Conservation (phyloP, 2,888 invertebrate genomes). For the Euphydryas editha region DNA sequence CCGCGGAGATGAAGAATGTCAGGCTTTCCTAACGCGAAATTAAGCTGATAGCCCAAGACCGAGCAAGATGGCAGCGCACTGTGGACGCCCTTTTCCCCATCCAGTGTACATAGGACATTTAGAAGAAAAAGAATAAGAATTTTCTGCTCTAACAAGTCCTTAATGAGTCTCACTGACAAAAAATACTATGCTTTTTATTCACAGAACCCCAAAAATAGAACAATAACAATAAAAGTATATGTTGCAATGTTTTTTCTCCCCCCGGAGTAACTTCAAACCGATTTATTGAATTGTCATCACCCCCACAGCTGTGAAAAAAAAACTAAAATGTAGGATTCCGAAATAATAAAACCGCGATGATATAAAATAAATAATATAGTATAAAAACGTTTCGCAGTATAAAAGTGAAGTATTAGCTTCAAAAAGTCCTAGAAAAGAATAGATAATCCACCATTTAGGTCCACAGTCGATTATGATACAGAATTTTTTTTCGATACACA, state of each 20-base stretch:
- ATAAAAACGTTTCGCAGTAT: not conserved
- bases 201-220: constrained; percentile 23
- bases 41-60: no score
- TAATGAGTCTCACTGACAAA: not conserved
- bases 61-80: no score
- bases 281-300: constrained; percentile 29
- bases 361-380: not conserved
- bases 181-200: not conserved
- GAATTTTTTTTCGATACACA: no score
- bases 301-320: constrained; percentile 16
- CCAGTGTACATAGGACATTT: no score
- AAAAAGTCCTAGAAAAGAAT: no score
- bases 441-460: no score
- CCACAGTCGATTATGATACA: no score
- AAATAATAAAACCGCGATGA: constrained; percentile 1
- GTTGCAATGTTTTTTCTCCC: constrained; percentile 12
- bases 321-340: constrained; percentile 5
- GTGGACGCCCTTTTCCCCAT: no score
- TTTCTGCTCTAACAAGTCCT: no score
- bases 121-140: no score
- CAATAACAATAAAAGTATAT: constrained; percentile 24
- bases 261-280: constrained; percentile 20
- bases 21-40: no score
- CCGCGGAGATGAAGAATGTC: no score
- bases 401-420: not conserved